Evolutionary conservation across 1,140 invertebrate species (phyloP).

Genomic region (Ganaspis sp.): DNA sequence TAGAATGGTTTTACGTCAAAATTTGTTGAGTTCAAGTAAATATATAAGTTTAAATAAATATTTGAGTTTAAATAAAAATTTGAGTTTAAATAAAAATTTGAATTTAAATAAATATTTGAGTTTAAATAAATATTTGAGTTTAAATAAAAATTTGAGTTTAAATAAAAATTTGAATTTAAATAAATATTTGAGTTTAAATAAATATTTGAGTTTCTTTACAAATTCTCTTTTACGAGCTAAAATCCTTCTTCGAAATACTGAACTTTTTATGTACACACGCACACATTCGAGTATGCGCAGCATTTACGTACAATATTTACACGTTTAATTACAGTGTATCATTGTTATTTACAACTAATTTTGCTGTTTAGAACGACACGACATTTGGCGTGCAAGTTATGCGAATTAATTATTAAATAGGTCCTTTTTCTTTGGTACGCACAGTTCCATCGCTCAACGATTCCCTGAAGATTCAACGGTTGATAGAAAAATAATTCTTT

Average conservation of each 20-base stretch:
- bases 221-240: not conserved
- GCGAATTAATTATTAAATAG: constrained; percentile 40
- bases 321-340: constrained; percentile 67
- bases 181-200: not conserved
- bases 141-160: too few relatives aligned
- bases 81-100: too few relatives aligned
- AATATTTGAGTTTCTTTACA: constrained; percentile 4
- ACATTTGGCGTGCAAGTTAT: constrained; percentile 52
- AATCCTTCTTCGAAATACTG: constrained; percentile 9
- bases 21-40: too few relatives aligned
- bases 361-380: constrained; percentile 67
- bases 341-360: constrained; percentile 70
- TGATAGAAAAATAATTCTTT: constrained; percentile 28
- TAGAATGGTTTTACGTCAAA: too few relatives aligned
- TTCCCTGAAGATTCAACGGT: constrained; percentile 25
- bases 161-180: too few relatives aligned
- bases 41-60: too few relatives aligned
- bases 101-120: too few relatives aligned
- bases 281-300: constrained; percentile 42
- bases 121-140: too few relatives aligned
- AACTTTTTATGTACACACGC: constrained; percentile 36
- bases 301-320: constrained; percentile 59
- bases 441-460: constrained; percentile 34
- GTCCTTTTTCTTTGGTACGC: constrained; percentile 46
- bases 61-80: too few relatives aligned